Conservation (phyloP, 2,888 invertebrate species). For the Drosophila mettleri region DNA sequence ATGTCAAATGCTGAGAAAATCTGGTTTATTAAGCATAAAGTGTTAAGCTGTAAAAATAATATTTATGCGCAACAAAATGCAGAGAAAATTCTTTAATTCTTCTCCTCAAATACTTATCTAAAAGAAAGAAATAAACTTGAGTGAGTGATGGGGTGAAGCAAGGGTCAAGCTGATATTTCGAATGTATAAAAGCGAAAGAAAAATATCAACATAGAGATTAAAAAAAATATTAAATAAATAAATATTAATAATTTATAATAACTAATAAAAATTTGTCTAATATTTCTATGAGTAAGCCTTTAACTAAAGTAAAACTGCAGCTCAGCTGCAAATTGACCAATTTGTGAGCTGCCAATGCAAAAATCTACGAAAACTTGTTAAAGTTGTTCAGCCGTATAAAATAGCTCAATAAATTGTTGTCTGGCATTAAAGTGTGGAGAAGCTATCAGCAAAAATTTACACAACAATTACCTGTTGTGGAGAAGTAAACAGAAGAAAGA, state of each 20-base stretch:
- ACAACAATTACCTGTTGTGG: slow-evolving; percentile 51
- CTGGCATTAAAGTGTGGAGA: slow-evolving; percentile 10
- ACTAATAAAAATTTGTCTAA: not conserved
- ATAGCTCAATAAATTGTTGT: slow-evolving; percentile 16
- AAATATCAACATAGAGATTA: too few relatives aligned
- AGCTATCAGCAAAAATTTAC: slow-evolving; percentile 38
- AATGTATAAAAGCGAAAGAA: too few relatives aligned
- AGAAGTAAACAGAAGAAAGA: slow-evolving; percentile 18
- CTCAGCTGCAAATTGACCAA: not conserved
- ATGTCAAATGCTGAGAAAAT: too few relatives aligned
- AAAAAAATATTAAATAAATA: too few relatives aligned
- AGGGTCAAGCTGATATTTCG: not conserved
- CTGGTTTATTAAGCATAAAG: too few relatives aligned
- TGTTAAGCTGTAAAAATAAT: too few relatives aligned
- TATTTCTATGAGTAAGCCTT: not conserved
- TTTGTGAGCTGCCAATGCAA: not conserved
- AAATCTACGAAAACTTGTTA: not conserved
- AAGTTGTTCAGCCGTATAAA: slow-evolving; percentile 17
- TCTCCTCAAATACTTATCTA: too few relatives aligned
- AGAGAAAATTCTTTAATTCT: too few relatives aligned
- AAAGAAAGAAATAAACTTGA: too few relatives aligned
- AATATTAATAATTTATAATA: not conserved
- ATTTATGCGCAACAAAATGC: too few relatives aligned
- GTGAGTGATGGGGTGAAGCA: too few relatives aligned
- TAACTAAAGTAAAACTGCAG: not conserved